Conservation (phyloP, 2,113 vertebrate genomes). For the Grammomys surdaster region DNA sequence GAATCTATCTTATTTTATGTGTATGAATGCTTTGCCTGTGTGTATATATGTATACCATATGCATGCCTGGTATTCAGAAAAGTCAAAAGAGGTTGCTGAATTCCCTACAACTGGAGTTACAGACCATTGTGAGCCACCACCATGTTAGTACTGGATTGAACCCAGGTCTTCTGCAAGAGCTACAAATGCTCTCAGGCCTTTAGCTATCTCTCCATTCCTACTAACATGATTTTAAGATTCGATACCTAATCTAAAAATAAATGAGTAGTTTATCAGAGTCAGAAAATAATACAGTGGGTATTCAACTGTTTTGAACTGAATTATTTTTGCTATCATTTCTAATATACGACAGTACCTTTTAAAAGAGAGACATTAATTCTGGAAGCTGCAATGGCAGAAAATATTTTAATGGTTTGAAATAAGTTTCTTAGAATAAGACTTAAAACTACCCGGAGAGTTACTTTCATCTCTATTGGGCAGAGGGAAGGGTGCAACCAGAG, state of each 20-base stretch:
- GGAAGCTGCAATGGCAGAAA: conserved; percentile 6
- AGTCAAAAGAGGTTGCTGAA: neutral
- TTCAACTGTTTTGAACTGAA: conserved; percentile 46
- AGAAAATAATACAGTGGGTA: conserved; percentile 33
- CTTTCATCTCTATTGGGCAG: neutral
- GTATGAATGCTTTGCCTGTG: neutral
- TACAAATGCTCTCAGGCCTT: neutral
- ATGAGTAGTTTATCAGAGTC: neutral
- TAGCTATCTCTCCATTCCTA: neutral
- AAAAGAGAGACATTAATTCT: conserved; percentile 53
- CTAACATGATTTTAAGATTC: neutral
- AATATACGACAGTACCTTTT: conserved; percentile 20
- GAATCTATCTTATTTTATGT: neutral
- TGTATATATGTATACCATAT: neutral
- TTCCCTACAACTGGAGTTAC: neutral
- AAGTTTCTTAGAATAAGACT: conserved; percentile 36
- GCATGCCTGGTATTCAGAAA: neutral
- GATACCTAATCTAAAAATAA: neutral
- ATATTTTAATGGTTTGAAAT: conserved; percentile 49
- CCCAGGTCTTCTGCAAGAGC: neutral
- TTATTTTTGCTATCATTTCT: conserved; percentile 28
- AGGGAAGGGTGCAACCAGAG: conserved; percentile 33
- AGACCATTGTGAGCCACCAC: neutral
- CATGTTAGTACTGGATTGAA: neutral
- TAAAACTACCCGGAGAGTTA: neutral